Evolutionary conservation across 2,888 invertebrate species (phyloP), one percentile per base, ranked within the genome.

Genomic region (Ochropleura plecta): DNA sequence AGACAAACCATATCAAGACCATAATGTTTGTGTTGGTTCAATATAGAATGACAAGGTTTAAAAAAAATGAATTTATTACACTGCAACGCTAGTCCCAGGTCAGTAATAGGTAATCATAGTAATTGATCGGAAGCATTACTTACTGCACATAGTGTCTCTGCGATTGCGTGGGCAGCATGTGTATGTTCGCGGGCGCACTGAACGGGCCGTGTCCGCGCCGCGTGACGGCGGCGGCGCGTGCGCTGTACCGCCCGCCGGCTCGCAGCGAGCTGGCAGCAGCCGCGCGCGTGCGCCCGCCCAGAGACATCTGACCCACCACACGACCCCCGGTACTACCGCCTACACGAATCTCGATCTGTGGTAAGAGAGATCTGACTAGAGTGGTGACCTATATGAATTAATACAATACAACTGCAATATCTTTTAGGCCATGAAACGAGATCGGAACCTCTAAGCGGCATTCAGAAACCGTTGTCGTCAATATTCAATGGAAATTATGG

Each of bases 251-350:
- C 5, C 98, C 98, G 70, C 98, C 98, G 5, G 98, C 97, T 14
- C 98, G 98, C 73, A 99, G 96, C 91, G 99, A 99, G 92, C 98
- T 98, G 30, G 99, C 97, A 64, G 98, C 97, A 12, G 99, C 98
- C 4, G 98, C 98, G n/a, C 98, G 98, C 0, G 99, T 98, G 16
- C 98, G 98, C 7, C 99, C 98, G 86, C 99, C 99, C 74, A 99
- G 97, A 0, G 98, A 98, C 97, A 99, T 98, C 91, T 98, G 98
- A 70, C 98, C 98, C 69, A 98, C 96, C 10, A 96, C 95, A 0
- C 96, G 93, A 62, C 96, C 96, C 1, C 94, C 94, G 1, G 88
- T 91, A 51, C 92, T 92, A 46, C 94, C 92, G 10, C 93, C 94
- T 40, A 95, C 92, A 0, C 96, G 94, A 72, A 96, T 96, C 86